Conservation (phyloP, 2,888 invertebrate species). For the Heteromurus nitidus region DNA sequence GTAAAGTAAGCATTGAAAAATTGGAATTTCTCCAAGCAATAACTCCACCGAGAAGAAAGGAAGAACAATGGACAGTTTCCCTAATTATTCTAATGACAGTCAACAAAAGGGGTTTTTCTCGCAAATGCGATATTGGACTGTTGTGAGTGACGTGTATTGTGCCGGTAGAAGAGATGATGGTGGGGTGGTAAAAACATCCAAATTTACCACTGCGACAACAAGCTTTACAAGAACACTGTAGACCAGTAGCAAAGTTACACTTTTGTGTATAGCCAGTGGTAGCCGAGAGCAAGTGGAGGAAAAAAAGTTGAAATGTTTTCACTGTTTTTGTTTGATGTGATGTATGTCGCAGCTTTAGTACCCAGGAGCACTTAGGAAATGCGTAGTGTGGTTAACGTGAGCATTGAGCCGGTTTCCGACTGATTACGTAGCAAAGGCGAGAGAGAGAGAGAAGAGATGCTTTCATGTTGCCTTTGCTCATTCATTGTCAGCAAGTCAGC, state of each 20-base stretch:
- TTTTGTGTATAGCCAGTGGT: too few relatives aligned
- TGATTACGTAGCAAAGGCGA: too few relatives aligned
- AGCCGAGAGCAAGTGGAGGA: too few relatives aligned
- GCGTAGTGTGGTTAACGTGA: too few relatives aligned
- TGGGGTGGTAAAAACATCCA: neutral
- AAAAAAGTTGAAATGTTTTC: neutral
- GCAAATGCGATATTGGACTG: slow-evolving; percentile 25
- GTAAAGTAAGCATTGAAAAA: slow-evolving; percentile 12
- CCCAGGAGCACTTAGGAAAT: too few relatives aligned
- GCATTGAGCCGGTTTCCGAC: too few relatives aligned
- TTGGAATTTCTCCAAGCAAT: slow-evolving; percentile 57
- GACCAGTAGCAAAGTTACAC: too few relatives aligned
- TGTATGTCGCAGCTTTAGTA: neutral
- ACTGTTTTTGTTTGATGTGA: neutral
- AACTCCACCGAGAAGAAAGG: slow-evolving; percentile 21
- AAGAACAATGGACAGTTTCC: slow-evolving; percentile 41
- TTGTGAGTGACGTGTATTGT: slow-evolving; percentile 26
- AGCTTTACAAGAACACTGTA: too few relatives aligned
- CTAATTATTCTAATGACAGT: slow-evolving; percentile 48
- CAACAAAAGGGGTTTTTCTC: slow-evolving; percentile 30
- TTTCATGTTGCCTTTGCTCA: too few relatives aligned
- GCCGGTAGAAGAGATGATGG: neutral
- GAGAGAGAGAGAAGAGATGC: too few relatives aligned
- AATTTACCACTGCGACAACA: too few relatives aligned
- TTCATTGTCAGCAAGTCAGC: neutral